Base-by-base conservation (phyloP, 2,797 vertebrate genomes). In the Arremon brunneinucha region DNA sequence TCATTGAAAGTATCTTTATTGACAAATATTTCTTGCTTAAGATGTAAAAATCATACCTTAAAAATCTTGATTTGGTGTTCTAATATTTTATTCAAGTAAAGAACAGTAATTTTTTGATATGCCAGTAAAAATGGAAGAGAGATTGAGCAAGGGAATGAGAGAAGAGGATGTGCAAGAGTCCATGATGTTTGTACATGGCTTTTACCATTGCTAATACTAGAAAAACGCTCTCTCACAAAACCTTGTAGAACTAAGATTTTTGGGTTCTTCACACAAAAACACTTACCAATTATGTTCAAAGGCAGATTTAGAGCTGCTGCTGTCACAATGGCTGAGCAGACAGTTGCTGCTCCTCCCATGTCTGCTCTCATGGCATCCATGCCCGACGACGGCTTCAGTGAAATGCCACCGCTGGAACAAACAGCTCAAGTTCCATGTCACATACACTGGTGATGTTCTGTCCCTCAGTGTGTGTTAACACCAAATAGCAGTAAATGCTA, bases 291-390 rank as follows among this genome's bases (percentile, higher is more conserved):
- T 76, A 99, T 97, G 94, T 99, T 99, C 87, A 99, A 68, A 11
- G 99, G 99, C 28, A 99, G 97, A 22, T 98, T 98, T 44, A 99
- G 98, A 93, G 98, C 98, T 35, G 98, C 99, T 46, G 99, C 99
- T 9, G 99, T 99, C 96, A 99, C 98, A 13, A 99, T 98, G 71
- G 99, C 98, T 0, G 99, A 98, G 71, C 99, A 99, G 57, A 99
- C 97, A 0, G 99, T 99, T 39, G 99, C 99, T 16, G 99, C 99
- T 70, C 99, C 99, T 4, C 99, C 99, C 99, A 99, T 99, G 87
- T 99, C 99, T 2, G 98, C 99, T 97, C 99, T 98, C 99, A 99
- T 99, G 0, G 98, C 98, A 90, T 99, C 99, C 99, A 99, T 99
- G 8, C 98, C 99, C 0, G 98, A 97, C 2, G 99, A 98, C 0